Percentiles rank a stretch among this genome's conserved stretches.
Evolutionary conservation across 2,888 invertebrate species (phyloP).

Genomic region (Plagodis dolabraria): DNA sequence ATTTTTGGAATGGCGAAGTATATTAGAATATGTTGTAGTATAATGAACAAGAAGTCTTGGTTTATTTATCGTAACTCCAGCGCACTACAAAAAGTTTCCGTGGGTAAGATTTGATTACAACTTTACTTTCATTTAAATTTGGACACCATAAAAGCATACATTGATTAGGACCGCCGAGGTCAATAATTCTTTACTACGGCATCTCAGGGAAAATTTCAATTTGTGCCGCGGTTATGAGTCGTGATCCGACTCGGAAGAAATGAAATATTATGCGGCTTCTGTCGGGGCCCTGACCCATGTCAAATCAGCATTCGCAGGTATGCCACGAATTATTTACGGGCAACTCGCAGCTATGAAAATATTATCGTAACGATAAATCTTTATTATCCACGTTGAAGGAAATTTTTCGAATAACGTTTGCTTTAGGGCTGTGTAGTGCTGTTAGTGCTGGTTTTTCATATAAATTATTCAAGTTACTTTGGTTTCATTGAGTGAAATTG

Average conservation of each 20-base stretch:
- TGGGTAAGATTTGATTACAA: background rate
- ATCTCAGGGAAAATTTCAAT: slow-evolving; percentile 70
- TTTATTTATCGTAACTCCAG: no score
- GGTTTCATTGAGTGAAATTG: no score
- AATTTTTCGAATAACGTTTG: slow-evolving; percentile 48
- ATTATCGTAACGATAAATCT: slow-evolving; percentile 79
- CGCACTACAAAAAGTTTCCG: no score
- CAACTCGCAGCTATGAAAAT: slow-evolving; percentile 74
- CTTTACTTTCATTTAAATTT: background rate
- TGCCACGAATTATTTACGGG: slow-evolving; percentile 79
- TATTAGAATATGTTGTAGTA: no score
- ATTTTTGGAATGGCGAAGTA: no score
- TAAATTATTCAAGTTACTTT: background rate
- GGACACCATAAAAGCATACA: slow-evolving; percentile 7
- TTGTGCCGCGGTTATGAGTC: slow-evolving; percentile 66
- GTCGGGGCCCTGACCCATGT: slow-evolving; percentile 75
- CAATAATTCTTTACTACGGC: slow-evolving; percentile 59
- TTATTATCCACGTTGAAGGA: slow-evolving; percentile 69
- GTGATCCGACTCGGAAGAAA: slow-evolving; percentile 71
- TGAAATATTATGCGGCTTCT: slow-evolving; percentile 73
- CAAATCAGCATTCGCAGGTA: slow-evolving; percentile 83
- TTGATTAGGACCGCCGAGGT: slow-evolving; percentile 36
- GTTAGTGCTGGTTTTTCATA: slow-evolving; percentile 9
- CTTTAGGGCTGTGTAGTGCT: slow-evolving; percentile 28
- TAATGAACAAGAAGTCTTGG: no score